Conservation (phyloP, 2,797 vertebrate genomes). For the Spondyliosoma cantharus region DNA sequence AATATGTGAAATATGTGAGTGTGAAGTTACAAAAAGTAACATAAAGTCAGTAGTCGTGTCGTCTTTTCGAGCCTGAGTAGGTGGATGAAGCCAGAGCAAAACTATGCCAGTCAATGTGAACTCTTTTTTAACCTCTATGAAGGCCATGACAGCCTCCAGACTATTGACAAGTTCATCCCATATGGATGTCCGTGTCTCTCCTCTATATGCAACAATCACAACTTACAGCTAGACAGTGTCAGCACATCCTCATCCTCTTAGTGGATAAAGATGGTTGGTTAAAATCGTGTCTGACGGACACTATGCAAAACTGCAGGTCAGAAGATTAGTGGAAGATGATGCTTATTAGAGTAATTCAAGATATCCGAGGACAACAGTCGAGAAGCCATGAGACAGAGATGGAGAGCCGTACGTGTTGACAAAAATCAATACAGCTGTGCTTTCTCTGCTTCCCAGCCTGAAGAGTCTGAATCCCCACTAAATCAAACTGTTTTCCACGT, state of each 20-base stretch:
- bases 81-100: constrained; percentile 25
- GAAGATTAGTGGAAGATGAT: constrained; percentile 62
- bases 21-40: not conserved
- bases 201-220: constrained; percentile 1
- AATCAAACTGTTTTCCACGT: constrained; percentile 53
- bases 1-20: not conserved
- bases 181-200: not conserved
- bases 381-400: constrained; percentile 56
- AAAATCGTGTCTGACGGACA: not conserved
- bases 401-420: constrained; percentile 39
- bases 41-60: not conserved
- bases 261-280: constrained; percentile 31
- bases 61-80: constrained; percentile 26
- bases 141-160: not conserved
- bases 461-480: constrained; percentile 49
- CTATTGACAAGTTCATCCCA: not conserved
- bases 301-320: constrained; percentile 4
- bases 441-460: not conserved
- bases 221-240: constrained; percentile 23
- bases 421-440: constrained; percentile 62
- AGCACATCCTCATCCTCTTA: constrained; percentile 35
- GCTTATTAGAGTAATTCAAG: constrained; percentile 61
- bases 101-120: constrained; percentile 1
- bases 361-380: constrained; percentile 57
- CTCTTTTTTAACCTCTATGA: constrained; percentile 16